phyloP scores from a whole-genome alignment of 2,113 vertebrate species.

The Scolopax mira region DNA sequence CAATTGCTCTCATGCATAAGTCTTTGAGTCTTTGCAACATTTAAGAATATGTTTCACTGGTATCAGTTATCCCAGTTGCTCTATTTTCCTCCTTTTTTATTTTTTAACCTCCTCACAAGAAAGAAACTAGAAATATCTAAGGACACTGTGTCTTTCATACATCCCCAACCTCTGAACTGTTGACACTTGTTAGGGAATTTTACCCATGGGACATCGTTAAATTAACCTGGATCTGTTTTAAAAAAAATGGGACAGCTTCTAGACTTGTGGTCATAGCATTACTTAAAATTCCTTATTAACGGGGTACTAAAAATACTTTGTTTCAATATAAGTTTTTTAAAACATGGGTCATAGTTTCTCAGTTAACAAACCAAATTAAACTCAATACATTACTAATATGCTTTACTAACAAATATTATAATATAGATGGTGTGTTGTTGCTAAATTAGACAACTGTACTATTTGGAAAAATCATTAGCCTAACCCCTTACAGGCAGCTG shows the following conservation, averaged over 20 bases:
- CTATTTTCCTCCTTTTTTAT: neutral
- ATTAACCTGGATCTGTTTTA: neutral
- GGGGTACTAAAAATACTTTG: neutral
- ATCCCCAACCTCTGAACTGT: neutral
- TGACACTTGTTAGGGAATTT: neutral
- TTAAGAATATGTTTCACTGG: neutral
- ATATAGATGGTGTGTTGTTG: neutral
- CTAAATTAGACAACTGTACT: neutral
- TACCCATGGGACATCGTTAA: neutral
- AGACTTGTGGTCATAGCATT: neutral
- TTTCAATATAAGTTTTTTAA: neutral
- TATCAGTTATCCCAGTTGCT: neutral
- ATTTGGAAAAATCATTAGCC: neutral
- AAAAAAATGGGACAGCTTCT: neutral
- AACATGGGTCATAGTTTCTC: neutral
- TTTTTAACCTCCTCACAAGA: neutral
- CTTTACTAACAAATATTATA: neutral
- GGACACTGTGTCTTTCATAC: neutral
- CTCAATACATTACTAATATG: neutral
- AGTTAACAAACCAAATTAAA: neutral
- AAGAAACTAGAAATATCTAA: neutral
- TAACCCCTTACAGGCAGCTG: conserved; percentile 37
- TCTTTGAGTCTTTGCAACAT: neutral
- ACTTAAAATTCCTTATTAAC: neutral
- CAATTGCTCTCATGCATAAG: neutral